Evolutionary conservation across 2,888 invertebrate genomes (phyloP).

Genomic region (Halocaridina rubra): DNA sequence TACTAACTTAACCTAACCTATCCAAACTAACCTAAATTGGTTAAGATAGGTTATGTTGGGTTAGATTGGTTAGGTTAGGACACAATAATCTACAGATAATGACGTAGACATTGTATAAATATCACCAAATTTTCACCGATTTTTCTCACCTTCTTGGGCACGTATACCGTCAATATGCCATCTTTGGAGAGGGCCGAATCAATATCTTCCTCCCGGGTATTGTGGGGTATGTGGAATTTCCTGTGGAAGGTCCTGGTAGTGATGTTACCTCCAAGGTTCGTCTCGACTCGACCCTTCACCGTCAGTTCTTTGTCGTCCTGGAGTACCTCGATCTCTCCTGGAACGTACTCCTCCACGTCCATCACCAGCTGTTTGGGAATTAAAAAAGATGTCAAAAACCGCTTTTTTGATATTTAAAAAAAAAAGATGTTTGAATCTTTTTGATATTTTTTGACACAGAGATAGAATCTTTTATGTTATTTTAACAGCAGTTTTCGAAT

Average conservation of each 20-base stretch:
- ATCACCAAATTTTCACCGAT: too few relatives aligned
- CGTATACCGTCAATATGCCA: constrained; percentile 60
- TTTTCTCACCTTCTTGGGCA: constrained; percentile 59
- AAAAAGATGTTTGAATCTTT: too few relatives aligned
- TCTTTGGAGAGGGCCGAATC: constrained; percentile 61
- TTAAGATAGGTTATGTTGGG: too few relatives aligned
- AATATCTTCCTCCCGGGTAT: constrained; percentile 61
- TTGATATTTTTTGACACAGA: too few relatives aligned
- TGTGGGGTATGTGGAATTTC: constrained; percentile 57
- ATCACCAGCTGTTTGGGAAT: constrained; percentile 63
- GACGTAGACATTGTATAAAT: too few relatives aligned
- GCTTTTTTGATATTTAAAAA: too few relatives aligned
- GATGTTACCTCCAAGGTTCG: constrained; percentile 25
- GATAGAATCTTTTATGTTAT: too few relatives aligned
- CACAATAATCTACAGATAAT: too few relatives aligned
- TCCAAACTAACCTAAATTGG: too few relatives aligned
- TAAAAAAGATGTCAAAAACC: too few relatives aligned
- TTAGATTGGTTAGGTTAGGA: too few relatives aligned
- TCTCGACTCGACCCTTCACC: constrained; percentile 58
- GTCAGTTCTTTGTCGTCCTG: constrained; percentile 61
- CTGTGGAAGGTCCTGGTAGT: constrained; percentile 57
- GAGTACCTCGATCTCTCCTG: constrained; percentile 62
- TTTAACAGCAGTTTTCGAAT: too few relatives aligned
- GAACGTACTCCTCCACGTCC: constrained; percentile 62
- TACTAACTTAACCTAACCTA: background rate